These are phyloP conservation scores for Scopus umbretta DNA, from an alignment of 2,113 vertebrate species.

Conservation along the genomic window DNA sequence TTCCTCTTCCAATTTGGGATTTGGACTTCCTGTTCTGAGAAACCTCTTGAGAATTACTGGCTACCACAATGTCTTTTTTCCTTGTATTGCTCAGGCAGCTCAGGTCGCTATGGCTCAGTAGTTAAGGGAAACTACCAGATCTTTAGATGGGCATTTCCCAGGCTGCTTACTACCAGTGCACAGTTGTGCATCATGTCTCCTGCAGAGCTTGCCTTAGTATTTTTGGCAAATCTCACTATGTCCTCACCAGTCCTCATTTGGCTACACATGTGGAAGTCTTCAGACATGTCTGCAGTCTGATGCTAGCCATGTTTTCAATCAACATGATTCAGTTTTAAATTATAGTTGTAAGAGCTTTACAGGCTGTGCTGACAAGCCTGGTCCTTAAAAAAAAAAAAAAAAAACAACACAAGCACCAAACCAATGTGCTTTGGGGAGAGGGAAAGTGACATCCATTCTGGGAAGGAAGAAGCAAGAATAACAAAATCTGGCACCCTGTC, in stretches of 20 bases:
- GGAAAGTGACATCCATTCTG: slow-evolving; percentile 31
- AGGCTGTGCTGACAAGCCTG: not conserved
- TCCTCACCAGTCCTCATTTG: slow-evolving; percentile 21
- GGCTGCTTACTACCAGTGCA: not conserved
- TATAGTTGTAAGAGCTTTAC: slow-evolving; percentile 8
- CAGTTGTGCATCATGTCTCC: not conserved
- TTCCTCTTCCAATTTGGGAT: not conserved
- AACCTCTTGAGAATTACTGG: not conserved
- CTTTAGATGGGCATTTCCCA: not conserved
- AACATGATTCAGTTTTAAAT: slow-evolving; percentile 39
- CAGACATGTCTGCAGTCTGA: slow-evolving; percentile 27
- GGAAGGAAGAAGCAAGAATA: slow-evolving; percentile 10
- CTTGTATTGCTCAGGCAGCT: not conserved
- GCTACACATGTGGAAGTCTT: slow-evolving; percentile 28
- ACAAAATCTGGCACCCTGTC: slow-evolving; percentile 4
- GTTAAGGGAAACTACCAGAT: not conserved
- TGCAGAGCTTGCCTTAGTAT: not conserved
- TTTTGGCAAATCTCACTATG: not conserved
- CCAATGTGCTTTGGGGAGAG: not conserved
- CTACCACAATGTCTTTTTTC: not conserved
- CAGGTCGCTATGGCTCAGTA: not conserved
- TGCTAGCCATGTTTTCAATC: slow-evolving; percentile 39
- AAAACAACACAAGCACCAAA: not conserved
- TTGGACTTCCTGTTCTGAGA: not conserved
- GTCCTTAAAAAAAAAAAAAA: not conserved